phyloP scores from a whole-genome alignment of 2,113 vertebrate genomes.

The Eublepharis macularius region DNA sequence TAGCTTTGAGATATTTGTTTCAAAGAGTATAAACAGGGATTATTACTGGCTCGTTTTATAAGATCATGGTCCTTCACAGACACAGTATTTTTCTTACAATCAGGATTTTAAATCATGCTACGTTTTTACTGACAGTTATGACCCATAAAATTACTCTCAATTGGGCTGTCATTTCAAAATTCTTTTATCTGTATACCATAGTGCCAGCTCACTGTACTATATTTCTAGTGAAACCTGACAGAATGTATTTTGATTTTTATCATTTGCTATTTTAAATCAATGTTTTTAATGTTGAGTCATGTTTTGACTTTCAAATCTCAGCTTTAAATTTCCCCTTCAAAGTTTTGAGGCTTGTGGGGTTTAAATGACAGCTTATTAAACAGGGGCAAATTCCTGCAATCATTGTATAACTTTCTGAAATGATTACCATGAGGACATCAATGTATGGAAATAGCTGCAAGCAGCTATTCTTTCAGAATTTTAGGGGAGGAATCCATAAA shows the following conservation, averaged over 20 bases:
- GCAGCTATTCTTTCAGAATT: not conserved
- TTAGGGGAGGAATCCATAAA: not conserved
- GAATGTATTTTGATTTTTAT: conserved; percentile 5
- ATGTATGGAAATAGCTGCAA: not conserved
- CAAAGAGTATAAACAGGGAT: conserved; percentile 26
- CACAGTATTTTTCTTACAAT: not conserved
- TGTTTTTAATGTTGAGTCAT: not conserved
- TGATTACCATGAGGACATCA: not conserved
- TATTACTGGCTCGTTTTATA: not conserved
- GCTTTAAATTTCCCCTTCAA: not conserved
- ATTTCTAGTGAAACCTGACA: not conserved
- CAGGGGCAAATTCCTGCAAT: not conserved
- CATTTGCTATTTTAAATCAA: not conserved
- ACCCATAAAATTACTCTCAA: conserved; percentile 6
- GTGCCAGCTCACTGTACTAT: not conserved
- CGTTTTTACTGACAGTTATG: conserved; percentile 7
- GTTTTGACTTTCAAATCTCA: not conserved
- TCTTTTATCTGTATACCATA: not conserved
- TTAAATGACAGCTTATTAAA: not conserved
- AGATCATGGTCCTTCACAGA: not conserved
- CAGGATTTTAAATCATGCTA: conserved; percentile 21
- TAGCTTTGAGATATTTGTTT: conserved; percentile 36
- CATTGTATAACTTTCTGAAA: not conserved
- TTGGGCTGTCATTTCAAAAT: not conserved
- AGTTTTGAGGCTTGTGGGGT: not conserved